Conservation (phyloP, 2,888 invertebrate species). For the Melikaiella ostensackeni region DNA sequence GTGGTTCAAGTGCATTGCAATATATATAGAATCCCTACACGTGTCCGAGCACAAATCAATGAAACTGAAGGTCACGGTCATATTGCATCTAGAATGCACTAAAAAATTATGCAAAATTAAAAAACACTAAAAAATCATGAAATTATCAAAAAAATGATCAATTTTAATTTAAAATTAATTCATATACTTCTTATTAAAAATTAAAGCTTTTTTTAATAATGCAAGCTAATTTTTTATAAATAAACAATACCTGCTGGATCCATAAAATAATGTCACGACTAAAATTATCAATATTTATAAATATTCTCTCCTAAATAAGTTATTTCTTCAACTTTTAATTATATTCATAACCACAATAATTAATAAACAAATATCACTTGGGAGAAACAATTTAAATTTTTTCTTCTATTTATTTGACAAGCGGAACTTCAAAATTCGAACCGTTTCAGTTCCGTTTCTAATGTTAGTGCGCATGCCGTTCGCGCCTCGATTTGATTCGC, state of each 20-base stretch:
- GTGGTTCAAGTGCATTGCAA: not conserved
- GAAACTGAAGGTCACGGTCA: conserved; percentile 23
- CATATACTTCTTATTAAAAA: not conserved
- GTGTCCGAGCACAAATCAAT: conserved; percentile 17
- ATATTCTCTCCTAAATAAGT: not conserved
- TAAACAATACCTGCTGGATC: not conserved
- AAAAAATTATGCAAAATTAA: not conserved
- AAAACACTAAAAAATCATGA: not conserved
- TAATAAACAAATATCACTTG: not conserved
- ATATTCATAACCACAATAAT: not conserved
- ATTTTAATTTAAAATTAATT: not conserved
- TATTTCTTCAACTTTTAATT: not conserved
- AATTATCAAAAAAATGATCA: not conserved
- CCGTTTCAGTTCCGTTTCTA: not conserved
- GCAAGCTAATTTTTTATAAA: not conserved
- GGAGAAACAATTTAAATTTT: not conserved
- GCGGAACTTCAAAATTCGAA: not conserved
- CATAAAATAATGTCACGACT: not conserved
- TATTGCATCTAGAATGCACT: conserved; percentile 21
- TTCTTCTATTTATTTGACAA: not conserved
- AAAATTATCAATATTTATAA: not conserved
- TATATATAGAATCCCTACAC: conserved; percentile 12
- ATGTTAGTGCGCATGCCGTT: not conserved
- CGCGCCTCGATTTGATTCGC: not conserved
- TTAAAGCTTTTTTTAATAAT: not conserved